Percentiles rank a stretch among this genome's conserved stretches.
Evolutionary conservation across 2,888 invertebrate genomes (phyloP).

Genomic region (Punctoribates punctum): DNA sequence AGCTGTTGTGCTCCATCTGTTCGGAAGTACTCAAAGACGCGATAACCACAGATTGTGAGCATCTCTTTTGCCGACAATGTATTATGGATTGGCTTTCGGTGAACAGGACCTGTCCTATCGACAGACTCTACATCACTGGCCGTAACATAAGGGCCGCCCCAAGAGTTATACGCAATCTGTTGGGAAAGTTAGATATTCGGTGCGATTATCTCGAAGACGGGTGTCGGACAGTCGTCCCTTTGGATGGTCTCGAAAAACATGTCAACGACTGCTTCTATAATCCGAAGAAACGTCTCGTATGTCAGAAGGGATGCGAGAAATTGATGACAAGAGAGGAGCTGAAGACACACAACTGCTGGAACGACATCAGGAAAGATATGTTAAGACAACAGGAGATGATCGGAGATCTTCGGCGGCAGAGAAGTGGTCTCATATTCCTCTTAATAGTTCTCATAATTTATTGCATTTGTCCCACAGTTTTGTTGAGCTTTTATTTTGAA

Average conservation of each 20-base stretch:
- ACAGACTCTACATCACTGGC: slow-evolving; percentile 5
- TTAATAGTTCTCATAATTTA: slow-evolving; percentile 22
- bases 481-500: not conserved
- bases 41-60: slow-evolving; percentile 38
- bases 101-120: slow-evolving; percentile 40
- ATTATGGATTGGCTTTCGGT: slow-evolving; percentile 36
- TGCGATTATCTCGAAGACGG: slow-evolving; percentile 26
- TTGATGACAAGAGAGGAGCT: slow-evolving; percentile 28
- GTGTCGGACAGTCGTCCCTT: slow-evolving; percentile 10
- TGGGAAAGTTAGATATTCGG: slow-evolving; percentile 6
- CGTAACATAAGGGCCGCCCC: slow-evolving; percentile 32
- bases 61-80: slow-evolving; percentile 35
- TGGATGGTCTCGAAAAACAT: slow-evolving; percentile 24
- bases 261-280: slow-evolving; percentile 25
- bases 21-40: slow-evolving; percentile 33
- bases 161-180: slow-evolving; percentile 31
- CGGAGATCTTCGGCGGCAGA: not conserved
- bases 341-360: slow-evolving; percentile 26
- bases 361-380: not conserved
- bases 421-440: not conserved
- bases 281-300: slow-evolving; percentile 27
- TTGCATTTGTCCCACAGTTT: not conserved
- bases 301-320: slow-evolving; percentile 28
- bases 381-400: not conserved
- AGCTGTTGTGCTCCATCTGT: slow-evolving; percentile 38